phyloP scores from a whole-genome alignment of 2,888 invertebrate genomes.

The Ennomos fuscantarius region DNA sequence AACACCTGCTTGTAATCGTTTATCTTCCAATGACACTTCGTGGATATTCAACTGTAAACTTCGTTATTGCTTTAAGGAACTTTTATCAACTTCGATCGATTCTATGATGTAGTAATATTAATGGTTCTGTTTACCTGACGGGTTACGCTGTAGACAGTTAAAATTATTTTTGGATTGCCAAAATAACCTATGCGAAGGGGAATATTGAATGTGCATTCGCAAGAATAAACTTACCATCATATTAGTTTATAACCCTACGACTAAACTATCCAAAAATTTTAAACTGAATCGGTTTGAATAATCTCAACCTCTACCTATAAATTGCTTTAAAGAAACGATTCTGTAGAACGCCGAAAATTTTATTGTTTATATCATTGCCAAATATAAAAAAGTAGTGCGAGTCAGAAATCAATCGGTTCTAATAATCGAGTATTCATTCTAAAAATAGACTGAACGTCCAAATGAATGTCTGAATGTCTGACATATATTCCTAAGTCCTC shows the following conservation, averaged over 20 bases:
- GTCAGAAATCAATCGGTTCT: too few species aligned
- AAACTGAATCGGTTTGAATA: too few species aligned
- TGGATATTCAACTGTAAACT: constrained; percentile 55
- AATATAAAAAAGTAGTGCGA: too few species aligned
- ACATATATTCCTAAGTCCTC: background rate
- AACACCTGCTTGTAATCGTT: constrained; percentile 60
- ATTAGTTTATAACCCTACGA: too few species aligned
- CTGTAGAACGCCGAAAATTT: too few species aligned
- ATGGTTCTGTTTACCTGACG: constrained; percentile 9
- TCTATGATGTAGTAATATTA: constrained; percentile 35
- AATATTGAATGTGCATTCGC: background rate
- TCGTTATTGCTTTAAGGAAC: constrained; percentile 55
- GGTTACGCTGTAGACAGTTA: constrained; percentile 1
- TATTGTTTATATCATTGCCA: too few species aligned
- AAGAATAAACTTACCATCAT: background rate
- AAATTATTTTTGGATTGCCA: background rate
- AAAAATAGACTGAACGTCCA: background rate
- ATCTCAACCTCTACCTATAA: too few species aligned
- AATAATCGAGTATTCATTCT: too few species aligned
- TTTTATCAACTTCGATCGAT: constrained; percentile 47
- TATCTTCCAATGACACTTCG: constrained; percentile 57
- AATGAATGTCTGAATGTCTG: background rate
- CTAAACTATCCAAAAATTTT: too few species aligned
- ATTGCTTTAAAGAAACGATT: too few species aligned
- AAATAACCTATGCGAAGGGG: constrained; percentile 1